Evolutionary conservation across 64 coral and sea anemone species (phyloP), one percentile per base, ranked within the genome.

Genomic region (Stichodactyla helianthus): DNA sequence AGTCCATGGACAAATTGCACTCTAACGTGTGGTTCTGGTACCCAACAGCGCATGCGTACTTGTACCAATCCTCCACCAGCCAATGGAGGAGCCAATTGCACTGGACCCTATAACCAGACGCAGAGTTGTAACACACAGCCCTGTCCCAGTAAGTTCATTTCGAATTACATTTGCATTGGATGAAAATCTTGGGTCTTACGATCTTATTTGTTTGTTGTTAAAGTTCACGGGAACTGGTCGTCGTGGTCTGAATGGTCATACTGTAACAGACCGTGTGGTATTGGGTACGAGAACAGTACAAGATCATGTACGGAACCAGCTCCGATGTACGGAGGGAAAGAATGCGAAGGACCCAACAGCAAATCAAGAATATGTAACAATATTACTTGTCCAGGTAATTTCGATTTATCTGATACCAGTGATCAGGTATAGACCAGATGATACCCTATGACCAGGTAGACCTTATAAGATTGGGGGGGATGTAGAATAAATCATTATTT

Each of bases 201-300:
- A 79, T 11, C 14, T 79, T 15, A 0, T 54, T 81, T 81, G 1
- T 81, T 81, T 88, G 54, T 44, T 18, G 60, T 3, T 54, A 9
- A 6, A 87, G 87, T 88, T 64, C 28, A 88, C 16, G 77, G 87
- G 5, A 64, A 53, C 52, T 88, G 74, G 74, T 53, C 54, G 20
- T 61, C 28, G 5, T 91, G 89, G 89, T 65, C 31, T 65, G 31
- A 50, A 20, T 91, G 89, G 89, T 60, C 67, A 7, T 13, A 68
- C 23, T 91, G 89, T 35, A 86, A 23, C 26, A 23, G 35, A 50
- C 44, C 71, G 14, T 91, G 89, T 79, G 89, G 84, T 25, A 54
- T 20, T 50, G 89, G 89, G 15, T 60, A 27, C 54, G 70, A 91
- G 35, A 27, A 91, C 17, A 71, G 89, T 18, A 54, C 20, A 23